Evolutionary conservation across 2,888 invertebrate genomes (phyloP), one percentile per base, ranked within the genome.

Genomic region (Polymixis lichenea): DNA sequence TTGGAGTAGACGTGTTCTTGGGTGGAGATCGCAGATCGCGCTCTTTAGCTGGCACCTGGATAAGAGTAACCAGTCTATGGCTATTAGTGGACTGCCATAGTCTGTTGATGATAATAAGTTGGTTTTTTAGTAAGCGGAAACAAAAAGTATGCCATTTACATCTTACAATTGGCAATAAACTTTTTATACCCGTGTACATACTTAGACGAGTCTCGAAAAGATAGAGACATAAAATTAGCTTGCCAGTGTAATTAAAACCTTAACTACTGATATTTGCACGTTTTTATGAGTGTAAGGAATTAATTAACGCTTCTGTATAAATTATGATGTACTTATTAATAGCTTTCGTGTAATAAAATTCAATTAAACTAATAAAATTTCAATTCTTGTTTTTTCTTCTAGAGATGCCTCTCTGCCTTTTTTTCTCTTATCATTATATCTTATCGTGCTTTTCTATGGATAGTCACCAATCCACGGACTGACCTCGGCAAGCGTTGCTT

Each of bases 151-250:
- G 19, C 17, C 22, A 60, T 60, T 32, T 60, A 32, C 17, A 22
- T 13, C 2, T 28, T 13, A 28, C 28, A 22, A 11, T n/a, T 43
- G 28, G 0, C 17, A 17, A 22, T 9, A 51, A 56, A 76, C 51
- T n/a, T 66, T 38, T 56, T 8, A 28, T 49, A 60, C 7, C 13
- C 66, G 13, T 74, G 73, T 72, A 72, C 68, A 38, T 43, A 58
- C 17, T 51, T 46, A 60, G 19, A 67, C 22, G 53, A 38, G 61
- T 67, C 43, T 67, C 7, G 38, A 43, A 71, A 4, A 53, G 60
- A 87, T 87, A 81, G 78, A 87, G 86, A 86, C 86, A 86, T 87
- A 84, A 86, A 77, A 78, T 84, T 76, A 72, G 53, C 64, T 77
- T 58, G 60, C 58, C 25, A 38, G 17, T 66, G 72, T 58, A 86